These are phyloP conservation scores for Pangasius sanitwongsei DNA, from an alignment of 2,797 vertebrate genomes.

Conservation along the genomic window DNA sequence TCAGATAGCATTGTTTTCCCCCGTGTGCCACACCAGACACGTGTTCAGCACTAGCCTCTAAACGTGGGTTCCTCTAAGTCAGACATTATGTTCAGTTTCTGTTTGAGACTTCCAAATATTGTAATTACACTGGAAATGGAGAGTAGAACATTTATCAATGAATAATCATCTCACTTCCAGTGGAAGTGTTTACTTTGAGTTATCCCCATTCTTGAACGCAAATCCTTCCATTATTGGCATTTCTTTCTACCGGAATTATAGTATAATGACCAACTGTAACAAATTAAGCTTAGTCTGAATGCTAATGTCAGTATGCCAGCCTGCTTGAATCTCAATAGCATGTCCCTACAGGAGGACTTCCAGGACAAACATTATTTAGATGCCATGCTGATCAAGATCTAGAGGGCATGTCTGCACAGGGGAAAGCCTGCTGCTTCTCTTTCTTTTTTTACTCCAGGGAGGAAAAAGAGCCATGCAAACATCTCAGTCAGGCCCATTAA, in stretches of 20 bases:
- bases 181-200: neutral
- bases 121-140: neutral
- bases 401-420: constrained; percentile 25
- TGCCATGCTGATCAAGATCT: constrained; percentile 37
- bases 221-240: neutral
- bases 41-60: neutral
- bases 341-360: constrained; percentile 36
- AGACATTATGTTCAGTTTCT: constrained; percentile 14
- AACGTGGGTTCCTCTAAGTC: neutral
- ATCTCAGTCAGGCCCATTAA: constrained; percentile 39
- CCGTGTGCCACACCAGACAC: constrained; percentile 22
- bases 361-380: constrained; percentile 40
- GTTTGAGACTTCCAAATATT: neutral
- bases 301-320: constrained; percentile 26
- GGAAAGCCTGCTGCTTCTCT: constrained; percentile 24
- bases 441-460: constrained; percentile 31
- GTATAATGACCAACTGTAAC: constrained; percentile 13
- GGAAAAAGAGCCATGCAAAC: constrained; percentile 27
- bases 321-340: constrained; percentile 39
- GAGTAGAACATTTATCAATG: neutral
- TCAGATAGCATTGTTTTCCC: constrained; percentile 43
- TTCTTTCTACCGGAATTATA: neutral
- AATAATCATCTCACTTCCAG: constrained; percentile 17
- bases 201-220: neutral
- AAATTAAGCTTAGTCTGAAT: constrained; percentile 25